These are phyloP conservation scores for Pangasianodon gigas DNA, from an alignment of 2,113 vertebrate species.

Conservation along the genomic window DNA sequence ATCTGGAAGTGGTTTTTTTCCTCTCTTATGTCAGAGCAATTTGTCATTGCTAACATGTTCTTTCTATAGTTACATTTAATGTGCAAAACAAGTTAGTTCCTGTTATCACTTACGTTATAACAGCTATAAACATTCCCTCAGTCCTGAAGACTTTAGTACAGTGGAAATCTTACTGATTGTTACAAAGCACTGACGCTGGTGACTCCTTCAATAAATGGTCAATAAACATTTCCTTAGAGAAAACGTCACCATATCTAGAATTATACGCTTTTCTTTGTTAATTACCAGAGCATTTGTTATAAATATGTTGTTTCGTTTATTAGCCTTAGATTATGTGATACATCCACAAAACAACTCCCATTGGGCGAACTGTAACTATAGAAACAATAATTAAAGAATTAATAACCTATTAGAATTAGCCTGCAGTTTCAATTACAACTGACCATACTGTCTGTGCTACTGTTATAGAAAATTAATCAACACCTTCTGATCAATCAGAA, in stretches of 20 bases:
- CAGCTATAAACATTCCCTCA: not conserved
- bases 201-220: not conserved
- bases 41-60: not conserved
- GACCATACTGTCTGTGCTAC: not conserved
- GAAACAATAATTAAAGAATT: no score
- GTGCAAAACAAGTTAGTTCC: not conserved
- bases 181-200: no score
- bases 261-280: not conserved
- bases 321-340: not conserved
- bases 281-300: no score
- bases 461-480: not conserved
- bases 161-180: not conserved
- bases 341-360: not conserved
- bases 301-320: not conserved
- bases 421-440: not conserved
- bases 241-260: not conserved
- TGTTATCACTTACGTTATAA: not conserved
- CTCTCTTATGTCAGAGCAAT: not conserved
- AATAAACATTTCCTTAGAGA: not conserved
- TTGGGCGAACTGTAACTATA: not conserved
- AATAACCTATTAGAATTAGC: not conserved
- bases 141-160: not conserved
- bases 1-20: no score
- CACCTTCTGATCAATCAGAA: not conserved
- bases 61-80: not conserved